Evolutionary conservation across 2,113 vertebrate genomes (phyloP), one percentile per base, ranked within the genome.

Genomic region (Tylochromis polylepis): DNA sequence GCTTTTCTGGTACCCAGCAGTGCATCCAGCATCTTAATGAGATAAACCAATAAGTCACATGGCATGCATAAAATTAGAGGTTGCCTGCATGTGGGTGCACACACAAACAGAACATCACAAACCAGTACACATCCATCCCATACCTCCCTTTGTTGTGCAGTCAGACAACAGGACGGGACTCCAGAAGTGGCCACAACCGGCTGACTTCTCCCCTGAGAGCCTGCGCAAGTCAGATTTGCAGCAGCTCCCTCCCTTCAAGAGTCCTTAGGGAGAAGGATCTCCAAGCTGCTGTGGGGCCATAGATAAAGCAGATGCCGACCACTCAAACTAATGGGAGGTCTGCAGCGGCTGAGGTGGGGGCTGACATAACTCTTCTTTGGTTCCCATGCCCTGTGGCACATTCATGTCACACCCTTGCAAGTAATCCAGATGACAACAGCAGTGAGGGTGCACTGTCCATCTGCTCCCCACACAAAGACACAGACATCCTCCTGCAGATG

Each of bases 371-470:
- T 94, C 87, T 55, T 90, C 87, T 94, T 59, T 36, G 85, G 94
- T 96, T 96, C 95, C 93, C 95, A 96, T 95, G 96, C 92, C 95
- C 95, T 49, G 65, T 92, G 93, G 93, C 94, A 94, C 81, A 46
- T 92, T 94, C 88, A 80, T 94, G 95, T 96, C 95, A 94, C 90
- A 86, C 90, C 87, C 88, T 84, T 79, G 67, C 81, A 83, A 91
- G 88, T 90, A 67, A 91, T 88, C 91, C 91, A 89, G 81, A 91
- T 81, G 91, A 93, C 79, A 90, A 38, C 88, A 85, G 84, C 79
- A 83, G 85, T 58, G 85, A 89, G 92, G 83, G 82, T 65, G 84
- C 93, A 94, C 84, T 87, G 94, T 92, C 95, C 95, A 96, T 96
- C 96, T 96, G 95, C 94, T 94, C 56, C 16, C 11, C 79, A 82